phyloP scores from a whole-genome alignment of 1,140 invertebrate genomes.

The Platorchestia sp. region DNA sequence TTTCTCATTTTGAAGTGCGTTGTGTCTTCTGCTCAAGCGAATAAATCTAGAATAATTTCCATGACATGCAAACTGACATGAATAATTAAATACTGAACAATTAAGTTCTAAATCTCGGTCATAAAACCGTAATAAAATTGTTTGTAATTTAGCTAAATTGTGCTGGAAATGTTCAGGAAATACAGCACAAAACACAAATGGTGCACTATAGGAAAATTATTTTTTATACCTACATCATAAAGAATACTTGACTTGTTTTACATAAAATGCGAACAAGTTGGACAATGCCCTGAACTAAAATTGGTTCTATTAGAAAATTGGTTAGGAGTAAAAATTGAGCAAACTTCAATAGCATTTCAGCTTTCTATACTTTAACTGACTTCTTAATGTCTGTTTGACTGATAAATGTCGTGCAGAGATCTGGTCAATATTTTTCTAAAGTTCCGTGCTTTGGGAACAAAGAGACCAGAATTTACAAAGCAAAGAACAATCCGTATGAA shows the following conservation, averaged over 20 bases:
- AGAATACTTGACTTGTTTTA: background rate
- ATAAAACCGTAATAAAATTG: background rate
- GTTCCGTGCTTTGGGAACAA: too few species aligned
- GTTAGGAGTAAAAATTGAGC: too few species aligned
- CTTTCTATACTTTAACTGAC: too few species aligned
- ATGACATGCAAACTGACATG: background rate
- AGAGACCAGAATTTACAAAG: too few species aligned
- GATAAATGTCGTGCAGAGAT: too few species aligned
- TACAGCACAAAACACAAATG: background rate
- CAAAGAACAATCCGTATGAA: too few species aligned
- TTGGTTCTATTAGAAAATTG: too few species aligned
- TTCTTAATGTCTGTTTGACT: too few species aligned
- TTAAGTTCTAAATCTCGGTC: too few species aligned
- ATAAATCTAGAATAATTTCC: background rate
- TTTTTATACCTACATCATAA: background rate
- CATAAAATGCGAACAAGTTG: background rate
- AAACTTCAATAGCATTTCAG: too few species aligned
- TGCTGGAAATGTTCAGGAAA: background rate
- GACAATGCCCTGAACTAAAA: background rate
- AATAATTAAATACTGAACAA: too few species aligned
- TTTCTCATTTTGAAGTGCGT: background rate
- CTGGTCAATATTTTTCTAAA: too few species aligned
- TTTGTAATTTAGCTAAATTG: background rate
- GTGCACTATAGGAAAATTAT: background rate
- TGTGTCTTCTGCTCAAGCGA: background rate